Percentiles rank a stretch among this genome's conserved stretches.
These are phyloP conservation scores for Azemiops feae DNA, from an alignment of 2,113 vertebrate genomes.

Conservation along the genomic window DNA sequence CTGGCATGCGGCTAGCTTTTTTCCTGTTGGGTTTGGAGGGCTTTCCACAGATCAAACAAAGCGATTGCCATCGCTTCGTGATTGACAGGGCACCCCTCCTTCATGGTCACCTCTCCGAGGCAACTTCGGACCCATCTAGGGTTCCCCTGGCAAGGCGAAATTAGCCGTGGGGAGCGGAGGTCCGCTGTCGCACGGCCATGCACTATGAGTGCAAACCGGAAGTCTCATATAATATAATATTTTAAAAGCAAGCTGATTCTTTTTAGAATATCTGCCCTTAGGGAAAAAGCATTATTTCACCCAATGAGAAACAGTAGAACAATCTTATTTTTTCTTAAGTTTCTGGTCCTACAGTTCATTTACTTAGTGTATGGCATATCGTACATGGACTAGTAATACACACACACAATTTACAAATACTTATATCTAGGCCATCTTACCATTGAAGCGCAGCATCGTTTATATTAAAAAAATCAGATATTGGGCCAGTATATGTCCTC, in stretches of 20 bases:
- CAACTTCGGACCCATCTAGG: no score
- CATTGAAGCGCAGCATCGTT: neutral
- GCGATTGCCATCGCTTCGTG: no score
- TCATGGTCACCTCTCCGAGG: no score
- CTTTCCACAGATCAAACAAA: no score
- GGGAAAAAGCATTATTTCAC: neutral
- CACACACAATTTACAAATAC: neutral
- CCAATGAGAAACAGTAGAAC: neutral
- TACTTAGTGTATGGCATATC: neutral
- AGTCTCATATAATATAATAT: neutral
- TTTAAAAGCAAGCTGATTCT: neutral
- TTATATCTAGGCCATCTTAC: neutral
- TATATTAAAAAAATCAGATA: neutral
- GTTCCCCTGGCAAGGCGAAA: no score
- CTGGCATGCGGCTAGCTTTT: no score
- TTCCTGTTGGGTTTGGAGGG: no score
- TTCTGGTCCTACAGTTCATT: neutral
- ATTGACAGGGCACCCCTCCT: accelerated
- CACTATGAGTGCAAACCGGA: no score
- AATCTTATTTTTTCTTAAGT: neutral
- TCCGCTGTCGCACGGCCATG: no score
- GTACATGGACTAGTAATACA: neutral
- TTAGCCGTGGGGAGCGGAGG: no score
- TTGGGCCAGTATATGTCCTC: neutral
- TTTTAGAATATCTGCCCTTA: neutral